These are phyloP conservation scores for Staurois parvus DNA, from an alignment of 2,797 vertebrate genomes.

Conservation along the genomic window DNA sequence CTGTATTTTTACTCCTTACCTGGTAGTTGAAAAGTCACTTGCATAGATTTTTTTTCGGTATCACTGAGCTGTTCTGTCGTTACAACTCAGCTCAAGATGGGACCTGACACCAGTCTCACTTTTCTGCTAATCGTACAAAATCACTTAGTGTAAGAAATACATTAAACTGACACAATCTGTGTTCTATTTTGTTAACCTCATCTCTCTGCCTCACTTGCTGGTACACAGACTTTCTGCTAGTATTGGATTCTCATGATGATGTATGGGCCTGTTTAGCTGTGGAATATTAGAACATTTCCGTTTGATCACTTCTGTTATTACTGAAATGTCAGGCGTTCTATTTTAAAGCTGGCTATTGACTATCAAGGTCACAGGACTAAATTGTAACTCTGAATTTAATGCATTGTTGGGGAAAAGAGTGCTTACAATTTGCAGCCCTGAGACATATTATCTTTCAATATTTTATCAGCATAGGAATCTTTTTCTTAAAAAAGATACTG, in stretches of 20 bases:
- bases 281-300: slow-evolving; percentile 51
- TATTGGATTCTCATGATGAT: slow-evolving; percentile 57
- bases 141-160: slow-evolving; percentile 53
- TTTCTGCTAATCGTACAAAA: slow-evolving; percentile 51
- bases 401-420: slow-evolving; percentile 17
- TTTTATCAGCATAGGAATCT: not conserved
- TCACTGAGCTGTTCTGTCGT: slow-evolving; percentile 39
- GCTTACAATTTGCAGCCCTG: not conserved
- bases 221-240: slow-evolving; percentile 21
- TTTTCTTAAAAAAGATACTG: no score
- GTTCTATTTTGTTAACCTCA: slow-evolving; percentile 55
- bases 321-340: slow-evolving; percentile 52
- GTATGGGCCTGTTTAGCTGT: slow-evolving; percentile 51
- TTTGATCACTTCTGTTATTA: slow-evolving; percentile 58
- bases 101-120: slow-evolving; percentile 42
- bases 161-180: slow-evolving; percentile 56
- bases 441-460: not conserved
- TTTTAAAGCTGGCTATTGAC: slow-evolving; percentile 49
- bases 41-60: slow-evolving; percentile 37
- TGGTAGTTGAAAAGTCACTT: not conserved
- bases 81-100: slow-evolving; percentile 31
- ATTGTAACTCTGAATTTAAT: slow-evolving; percentile 27
- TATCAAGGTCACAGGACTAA: slow-evolving; percentile 23
- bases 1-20: not conserved
- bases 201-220: slow-evolving; percentile 23